phyloP scores from a whole-genome alignment of 2,797 vertebrate species.

The Poliocrania exsul region DNA sequence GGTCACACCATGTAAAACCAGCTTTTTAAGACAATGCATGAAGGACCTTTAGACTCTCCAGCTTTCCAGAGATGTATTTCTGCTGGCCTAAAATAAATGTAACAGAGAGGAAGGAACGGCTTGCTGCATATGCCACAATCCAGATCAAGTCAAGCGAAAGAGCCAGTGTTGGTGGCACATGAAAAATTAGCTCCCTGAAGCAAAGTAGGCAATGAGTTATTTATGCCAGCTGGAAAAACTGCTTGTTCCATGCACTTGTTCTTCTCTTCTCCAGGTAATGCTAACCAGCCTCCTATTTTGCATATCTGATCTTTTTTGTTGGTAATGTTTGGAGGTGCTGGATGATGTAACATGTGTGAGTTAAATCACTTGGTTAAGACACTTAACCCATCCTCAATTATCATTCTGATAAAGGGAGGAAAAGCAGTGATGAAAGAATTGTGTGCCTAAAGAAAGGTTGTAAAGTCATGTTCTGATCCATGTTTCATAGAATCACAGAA shows the following conservation, averaged over 20 bases:
- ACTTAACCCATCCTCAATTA: background rate
- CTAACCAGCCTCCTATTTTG: background rate
- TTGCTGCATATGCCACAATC: constrained; percentile 60
- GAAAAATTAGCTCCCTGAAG: constrained; percentile 65
- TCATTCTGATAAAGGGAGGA: background rate
- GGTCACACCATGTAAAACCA: rapidly evolving
- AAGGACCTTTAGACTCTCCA: background rate
- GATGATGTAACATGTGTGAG: background rate
- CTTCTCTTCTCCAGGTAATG: background rate
- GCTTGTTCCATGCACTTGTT: background rate
- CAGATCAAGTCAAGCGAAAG: constrained; percentile 55
- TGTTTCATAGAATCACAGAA: background rate
- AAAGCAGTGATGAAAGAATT: background rate
- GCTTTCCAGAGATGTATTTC: background rate
- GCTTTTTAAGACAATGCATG: background rate
- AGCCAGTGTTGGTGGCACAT: constrained; percentile 67
- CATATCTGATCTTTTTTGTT: background rate
- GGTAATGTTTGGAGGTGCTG: background rate
- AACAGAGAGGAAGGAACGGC: background rate
- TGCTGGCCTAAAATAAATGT: background rate
- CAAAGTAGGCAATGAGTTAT: constrained; percentile 11
- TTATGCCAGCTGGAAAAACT: constrained; percentile 28
- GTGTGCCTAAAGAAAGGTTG: background rate
- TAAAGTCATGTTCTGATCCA: background rate
- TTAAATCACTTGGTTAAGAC: background rate